phyloP scores from a whole-genome alignment of 2,888 invertebrate species.

The Drosophila acutilabella region DNA sequence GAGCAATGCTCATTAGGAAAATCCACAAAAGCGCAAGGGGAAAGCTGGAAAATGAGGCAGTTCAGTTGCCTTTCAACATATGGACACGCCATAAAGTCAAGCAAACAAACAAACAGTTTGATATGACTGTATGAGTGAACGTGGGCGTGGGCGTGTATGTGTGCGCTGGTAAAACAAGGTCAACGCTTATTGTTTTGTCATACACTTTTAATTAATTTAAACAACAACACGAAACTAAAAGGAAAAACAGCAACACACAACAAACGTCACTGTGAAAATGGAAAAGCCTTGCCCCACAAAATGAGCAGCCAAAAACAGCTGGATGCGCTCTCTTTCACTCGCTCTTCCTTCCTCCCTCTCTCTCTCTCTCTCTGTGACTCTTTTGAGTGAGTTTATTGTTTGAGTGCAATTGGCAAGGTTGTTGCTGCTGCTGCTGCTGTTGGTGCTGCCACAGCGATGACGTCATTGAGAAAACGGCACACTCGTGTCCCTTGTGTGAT shows the following conservation, averaged over 20 bases:
- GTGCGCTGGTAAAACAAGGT: conserved; percentile 73
- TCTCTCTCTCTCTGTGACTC: not conserved
- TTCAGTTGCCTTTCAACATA: conserved; percentile 28
- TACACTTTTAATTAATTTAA: conserved; percentile 82
- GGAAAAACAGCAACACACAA: conserved; percentile 19
- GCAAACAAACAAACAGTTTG: conserved; percentile 20
- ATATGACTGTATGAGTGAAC: not conserved
- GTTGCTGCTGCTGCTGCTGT: conserved; percentile 18
- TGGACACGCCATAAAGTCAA: conserved; percentile 43
- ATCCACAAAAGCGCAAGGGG: conserved; percentile 32
- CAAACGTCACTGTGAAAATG: conserved; percentile 34
- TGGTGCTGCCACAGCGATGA: conserved; percentile 50
- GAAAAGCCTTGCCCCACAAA: conserved; percentile 55
- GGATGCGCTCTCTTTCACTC: conserved; percentile 7
- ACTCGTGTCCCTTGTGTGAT: conserved; percentile 33
- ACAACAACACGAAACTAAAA: conserved; percentile 38
- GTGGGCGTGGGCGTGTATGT: conserved; percentile 5
- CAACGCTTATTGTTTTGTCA: conserved; percentile 77
- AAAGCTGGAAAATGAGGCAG: conserved; percentile 1
- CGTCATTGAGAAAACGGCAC: conserved; percentile 49
- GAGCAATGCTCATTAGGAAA: conserved; percentile 38
- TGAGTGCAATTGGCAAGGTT: conserved; percentile 61
- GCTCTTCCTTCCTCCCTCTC: not conserved
- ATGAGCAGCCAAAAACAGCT: conserved; percentile 35
- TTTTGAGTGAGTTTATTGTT: conserved; percentile 30